Base-by-base conservation (phyloP, 2,113 vertebrate genomes). In the Rousettus leschenaultii region DNA sequence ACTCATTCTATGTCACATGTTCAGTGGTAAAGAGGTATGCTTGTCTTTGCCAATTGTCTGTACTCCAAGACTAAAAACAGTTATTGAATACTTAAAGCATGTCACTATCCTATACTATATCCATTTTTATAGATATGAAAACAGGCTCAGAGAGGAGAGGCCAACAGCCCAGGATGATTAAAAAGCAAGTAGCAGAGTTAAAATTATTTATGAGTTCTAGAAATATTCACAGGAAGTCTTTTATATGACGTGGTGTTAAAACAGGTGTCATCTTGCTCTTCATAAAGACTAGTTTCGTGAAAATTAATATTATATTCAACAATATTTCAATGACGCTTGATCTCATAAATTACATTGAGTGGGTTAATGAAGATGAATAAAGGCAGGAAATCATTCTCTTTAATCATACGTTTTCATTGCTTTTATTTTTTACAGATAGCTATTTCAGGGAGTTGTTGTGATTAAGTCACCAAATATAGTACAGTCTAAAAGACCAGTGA, bases 301-400 rank as follows among this genome's bases (percentile, higher is more conserved):
- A 91, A 71, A 89, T 33, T 89, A 84, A 83, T 95, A 90, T 90
- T 57, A 82, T 66, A 61, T 66, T 68, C 30, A 88, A 79, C 13
- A 87, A 57, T 55, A 75, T 55, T 84, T 87, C 63, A 79, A 22
- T 74, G 48, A 91, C 55, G 10, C 24, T 82, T 66, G 88, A 57
- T 94, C 48, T 91, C 51, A 57, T 51, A 43, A 93, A 70, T 80
- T 91, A 91, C 88, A 74, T 78, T 91, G 88, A 85, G 19, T 93
- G 7, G 22, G 78, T 85, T 61, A 94, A 84, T 33, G n/a, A 55
- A 79, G 35, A 80, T 63, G 48, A 95, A 85, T 79, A 93, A 91
- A 73, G 35, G 18, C 19, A 85, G 45, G 12, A 91, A 93, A 80
- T 75, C 10, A 96, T 83, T 91, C 28, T 90, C 43, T 7, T 85